phyloP scores from a whole-genome alignment of 2,888 invertebrate genomes.

The Netelia virgata region DNA sequence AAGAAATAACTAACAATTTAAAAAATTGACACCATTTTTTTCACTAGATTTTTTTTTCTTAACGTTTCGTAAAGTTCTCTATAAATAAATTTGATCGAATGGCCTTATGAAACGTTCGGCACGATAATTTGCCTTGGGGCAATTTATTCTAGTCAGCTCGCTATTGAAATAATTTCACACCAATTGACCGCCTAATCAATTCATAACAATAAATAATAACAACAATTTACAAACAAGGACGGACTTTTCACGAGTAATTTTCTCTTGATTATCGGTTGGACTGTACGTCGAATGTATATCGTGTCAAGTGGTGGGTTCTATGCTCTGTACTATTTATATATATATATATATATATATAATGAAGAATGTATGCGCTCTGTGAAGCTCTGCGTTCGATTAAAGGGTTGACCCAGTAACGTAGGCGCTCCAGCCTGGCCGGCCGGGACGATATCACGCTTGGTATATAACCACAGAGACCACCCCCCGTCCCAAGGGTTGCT shows the following conservation, averaged over 20 bases:
- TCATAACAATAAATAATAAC: slow-evolving; percentile 10
- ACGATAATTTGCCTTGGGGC: neutral
- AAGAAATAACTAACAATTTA: too few relatives aligned
- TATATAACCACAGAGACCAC: slow-evolving; percentile 17
- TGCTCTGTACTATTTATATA: neutral
- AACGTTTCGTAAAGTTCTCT: neutral
- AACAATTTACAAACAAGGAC: slow-evolving; percentile 4
- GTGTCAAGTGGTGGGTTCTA: neutral
- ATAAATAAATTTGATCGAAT: slow-evolving; percentile 5
- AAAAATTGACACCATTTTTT: too few relatives aligned
- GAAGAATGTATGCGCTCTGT: neutral
- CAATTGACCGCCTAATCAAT: slow-evolving; percentile 25
- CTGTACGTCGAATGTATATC: neutral
- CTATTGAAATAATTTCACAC: slow-evolving; percentile 27
- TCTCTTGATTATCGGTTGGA: slow-evolving; percentile 24
- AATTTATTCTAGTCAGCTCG: slow-evolving; percentile 1
- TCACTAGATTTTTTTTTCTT: too few relatives aligned
- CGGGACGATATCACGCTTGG: slow-evolving; percentile 53
- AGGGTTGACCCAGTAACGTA: slow-evolving; percentile 68
- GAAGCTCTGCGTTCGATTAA: slow-evolving; percentile 59
- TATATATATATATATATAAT: neutral
- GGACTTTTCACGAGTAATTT: slow-evolving; percentile 6
- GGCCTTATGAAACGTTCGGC: neutral
- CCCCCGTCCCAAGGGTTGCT: slow-evolving; percentile 7
- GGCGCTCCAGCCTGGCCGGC: slow-evolving; percentile 63